Evolutionary conservation across 2,888 invertebrate genomes (phyloP).

Genomic region (Rambutsinella grinnellia): DNA sequence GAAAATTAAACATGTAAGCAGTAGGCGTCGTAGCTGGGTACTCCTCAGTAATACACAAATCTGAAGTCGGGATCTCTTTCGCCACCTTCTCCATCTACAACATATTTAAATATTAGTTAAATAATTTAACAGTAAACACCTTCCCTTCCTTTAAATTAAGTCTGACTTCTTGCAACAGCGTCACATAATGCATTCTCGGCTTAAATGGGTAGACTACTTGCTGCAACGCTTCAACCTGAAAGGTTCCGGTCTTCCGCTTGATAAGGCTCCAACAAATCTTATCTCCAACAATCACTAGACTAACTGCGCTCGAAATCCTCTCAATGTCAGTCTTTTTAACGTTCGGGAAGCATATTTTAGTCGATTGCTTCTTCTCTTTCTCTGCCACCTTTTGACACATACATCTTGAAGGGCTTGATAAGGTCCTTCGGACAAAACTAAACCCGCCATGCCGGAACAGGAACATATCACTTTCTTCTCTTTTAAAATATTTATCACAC

Average conservation of each 20-base stretch:
- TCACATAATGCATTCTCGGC: slow-evolving; percentile 46
- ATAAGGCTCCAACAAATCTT: slow-evolving; percentile 45
- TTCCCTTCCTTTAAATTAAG: too few relatives aligned
- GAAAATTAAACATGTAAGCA: slow-evolving; percentile 43
- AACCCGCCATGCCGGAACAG: too few relatives aligned
- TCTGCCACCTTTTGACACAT: too few relatives aligned
- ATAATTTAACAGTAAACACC: too few relatives aligned
- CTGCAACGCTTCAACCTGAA: slow-evolving; percentile 26
- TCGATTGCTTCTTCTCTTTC: too few relatives aligned
- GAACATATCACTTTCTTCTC: too few relatives aligned
- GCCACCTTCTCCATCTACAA: slow-evolving; percentile 48
- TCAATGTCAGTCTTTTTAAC: slow-evolving; percentile 19
- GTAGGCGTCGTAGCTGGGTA: slow-evolving; percentile 30
- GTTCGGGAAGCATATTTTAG: too few relatives aligned
- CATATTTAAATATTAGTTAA: background rate
- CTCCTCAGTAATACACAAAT: slow-evolving; percentile 60
- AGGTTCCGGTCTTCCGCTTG: background rate
- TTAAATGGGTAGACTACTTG: slow-evolving; percentile 24
- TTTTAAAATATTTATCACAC: too few relatives aligned
- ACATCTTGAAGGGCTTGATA: too few relatives aligned
- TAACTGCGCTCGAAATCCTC: slow-evolving; percentile 31
- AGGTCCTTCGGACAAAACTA: too few relatives aligned
- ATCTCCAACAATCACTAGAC: slow-evolving; percentile 47
- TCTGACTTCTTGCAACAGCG: slow-evolving; percentile 45
- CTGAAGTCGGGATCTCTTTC: slow-evolving; percentile 45